phyloP scores from a whole-genome alignment of 2,888 invertebrate species.

The Latrodectus elegans region DNA sequence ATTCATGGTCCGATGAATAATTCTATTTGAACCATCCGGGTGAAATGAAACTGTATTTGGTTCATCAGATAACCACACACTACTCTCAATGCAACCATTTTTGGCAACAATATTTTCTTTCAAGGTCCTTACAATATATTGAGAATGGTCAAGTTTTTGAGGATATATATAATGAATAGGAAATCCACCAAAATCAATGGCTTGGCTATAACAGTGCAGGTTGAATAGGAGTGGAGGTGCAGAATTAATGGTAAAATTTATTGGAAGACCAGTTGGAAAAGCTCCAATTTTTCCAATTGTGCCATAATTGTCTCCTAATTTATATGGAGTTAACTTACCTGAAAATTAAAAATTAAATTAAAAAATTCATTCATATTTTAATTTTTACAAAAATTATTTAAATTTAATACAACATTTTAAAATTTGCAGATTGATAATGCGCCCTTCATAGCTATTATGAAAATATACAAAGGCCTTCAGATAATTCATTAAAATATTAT shows the following conservation, averaged over 20 bases:
- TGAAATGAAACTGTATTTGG: slow-evolving; percentile 26
- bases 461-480: no score
- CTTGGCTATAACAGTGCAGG: slow-evolving; percentile 28
- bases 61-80: slow-evolving; percentile 19
- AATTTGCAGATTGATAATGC: no score
- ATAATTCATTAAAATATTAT: no score
- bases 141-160: background rate
- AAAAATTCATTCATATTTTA: background rate
- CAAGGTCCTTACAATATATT: background rate
- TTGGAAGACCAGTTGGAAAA: slow-evolving; percentile 30
- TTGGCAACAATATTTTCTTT: background rate
- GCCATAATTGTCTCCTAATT: slow-evolving; percentile 19
- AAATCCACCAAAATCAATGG: slow-evolving; percentile 41
- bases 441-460: no score
- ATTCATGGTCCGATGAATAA: slow-evolving; percentile 6
- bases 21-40: slow-evolving; percentile 44
- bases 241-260: slow-evolving; percentile 19
- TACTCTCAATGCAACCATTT: slow-evolving; percentile 19
- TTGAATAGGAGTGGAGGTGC: slow-evolving; percentile 39
- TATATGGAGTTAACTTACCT: slow-evolving; percentile 17
- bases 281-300: slow-evolving; percentile 14
- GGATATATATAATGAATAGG: slow-evolving; percentile 41
- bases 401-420: no score
- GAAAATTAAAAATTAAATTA: slow-evolving; percentile 1
- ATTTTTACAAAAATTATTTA: no score